Evolutionary conservation across 2,113 vertebrate genomes (phyloP).

Genomic region (Tautogolabrus adspersus): DNA sequence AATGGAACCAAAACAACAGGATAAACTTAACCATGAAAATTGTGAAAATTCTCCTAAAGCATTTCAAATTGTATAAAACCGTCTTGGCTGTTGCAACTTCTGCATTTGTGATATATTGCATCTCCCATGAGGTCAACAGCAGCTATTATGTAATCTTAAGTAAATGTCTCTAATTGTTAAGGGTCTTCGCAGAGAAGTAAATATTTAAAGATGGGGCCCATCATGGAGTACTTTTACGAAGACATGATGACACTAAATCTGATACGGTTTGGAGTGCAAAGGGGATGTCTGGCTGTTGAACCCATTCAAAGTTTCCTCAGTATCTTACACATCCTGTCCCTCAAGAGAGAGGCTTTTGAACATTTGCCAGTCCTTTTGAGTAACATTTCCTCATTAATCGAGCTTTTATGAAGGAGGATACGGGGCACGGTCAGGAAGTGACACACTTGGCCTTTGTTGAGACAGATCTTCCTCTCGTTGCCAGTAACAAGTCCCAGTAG

Average conservation of each 20-base stretch:
- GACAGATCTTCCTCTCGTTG: slow-evolving; percentile 68
- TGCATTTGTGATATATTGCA: slow-evolving; percentile 35
- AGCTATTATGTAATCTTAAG: slow-evolving; percentile 34
- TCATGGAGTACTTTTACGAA: neutral
- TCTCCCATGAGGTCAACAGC: neutral
- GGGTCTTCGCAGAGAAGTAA: slow-evolving; percentile 10
- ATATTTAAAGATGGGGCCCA: slow-evolving; percentile 16
- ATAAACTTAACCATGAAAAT: no score
- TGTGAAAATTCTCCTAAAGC: no score
- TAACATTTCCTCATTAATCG: slow-evolving; percentile 47
- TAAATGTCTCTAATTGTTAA: neutral
- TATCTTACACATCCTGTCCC: neutral
- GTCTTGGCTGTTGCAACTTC: slow-evolving; percentile 26
- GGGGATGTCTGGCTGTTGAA: slow-evolving; percentile 29
- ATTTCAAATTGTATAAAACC: neutral
- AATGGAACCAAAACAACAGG: no score
- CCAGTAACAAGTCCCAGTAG: slow-evolving; percentile 35
- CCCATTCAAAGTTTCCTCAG: slow-evolving; percentile 6
- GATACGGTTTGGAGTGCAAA: slow-evolving; percentile 8
- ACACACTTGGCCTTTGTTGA: slow-evolving; percentile 63
- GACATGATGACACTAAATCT: slow-evolving; percentile 23
- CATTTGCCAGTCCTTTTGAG: slow-evolving; percentile 20
- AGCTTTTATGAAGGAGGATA: slow-evolving; percentile 52
- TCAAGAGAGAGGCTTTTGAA: slow-evolving; percentile 26
- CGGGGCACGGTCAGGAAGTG: slow-evolving; percentile 62